Conservation (phyloP, 2,888 invertebrate species). For the Cephus runcator region DNA sequence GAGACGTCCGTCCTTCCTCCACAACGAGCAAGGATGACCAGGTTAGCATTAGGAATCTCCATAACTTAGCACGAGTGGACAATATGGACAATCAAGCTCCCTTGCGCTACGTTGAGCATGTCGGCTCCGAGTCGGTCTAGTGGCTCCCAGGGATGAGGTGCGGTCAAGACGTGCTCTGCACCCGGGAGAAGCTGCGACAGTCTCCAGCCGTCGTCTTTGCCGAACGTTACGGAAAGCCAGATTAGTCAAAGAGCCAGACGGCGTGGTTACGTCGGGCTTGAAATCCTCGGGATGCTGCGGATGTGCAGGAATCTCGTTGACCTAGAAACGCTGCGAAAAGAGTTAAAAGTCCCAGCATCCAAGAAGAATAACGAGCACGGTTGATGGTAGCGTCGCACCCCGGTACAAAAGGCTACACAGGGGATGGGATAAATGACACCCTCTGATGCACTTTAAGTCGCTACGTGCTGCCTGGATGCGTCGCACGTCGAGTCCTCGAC, state of each 20-base stretch:
- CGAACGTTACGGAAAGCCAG: constrained; percentile 49
- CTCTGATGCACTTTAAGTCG: too few relatives aligned
- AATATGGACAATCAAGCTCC: constrained; percentile 63
- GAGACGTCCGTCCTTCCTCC: background rate
- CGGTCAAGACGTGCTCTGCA: constrained; percentile 63
- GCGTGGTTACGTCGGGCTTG: background rate
- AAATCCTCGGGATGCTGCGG: background rate
- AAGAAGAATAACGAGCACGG: too few relatives aligned
- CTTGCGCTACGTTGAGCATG: constrained; percentile 54
- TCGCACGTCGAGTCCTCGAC: too few relatives aligned
- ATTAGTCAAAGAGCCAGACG: constrained; percentile 41
- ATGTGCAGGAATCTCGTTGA: too few relatives aligned
- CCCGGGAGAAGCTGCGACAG: constrained; percentile 59
- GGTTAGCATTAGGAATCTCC: constrained; percentile 48
- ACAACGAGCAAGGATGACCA: background rate
- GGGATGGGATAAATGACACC: too few relatives aligned
- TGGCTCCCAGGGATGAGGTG: constrained; percentile 46
- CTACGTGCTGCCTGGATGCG: too few relatives aligned
- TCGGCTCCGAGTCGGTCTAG: constrained; percentile 31
- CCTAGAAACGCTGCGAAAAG: too few relatives aligned
- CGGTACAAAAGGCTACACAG: too few relatives aligned
- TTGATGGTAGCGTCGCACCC: too few relatives aligned
- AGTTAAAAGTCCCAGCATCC: too few relatives aligned
- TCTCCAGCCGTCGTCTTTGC: constrained; percentile 47
- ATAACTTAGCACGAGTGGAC: constrained; percentile 53